Conservation (phyloP, 2,797 vertebrate species). For the Enteromius argenteus region DNA sequence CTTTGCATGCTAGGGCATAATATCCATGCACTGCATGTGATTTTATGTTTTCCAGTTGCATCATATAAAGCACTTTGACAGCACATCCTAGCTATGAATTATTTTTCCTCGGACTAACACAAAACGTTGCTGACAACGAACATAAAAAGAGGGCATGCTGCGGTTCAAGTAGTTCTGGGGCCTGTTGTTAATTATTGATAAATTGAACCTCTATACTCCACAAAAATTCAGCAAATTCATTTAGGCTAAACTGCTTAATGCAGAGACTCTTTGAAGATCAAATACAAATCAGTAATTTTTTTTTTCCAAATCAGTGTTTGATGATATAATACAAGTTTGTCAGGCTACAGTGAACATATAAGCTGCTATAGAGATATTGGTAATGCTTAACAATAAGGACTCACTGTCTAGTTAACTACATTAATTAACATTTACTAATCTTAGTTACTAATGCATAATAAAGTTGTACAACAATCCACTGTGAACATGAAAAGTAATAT, state of each 20-base stretch:
- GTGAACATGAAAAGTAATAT: background rate
- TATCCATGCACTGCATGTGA: constrained; percentile 24
- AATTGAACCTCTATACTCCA: background rate
- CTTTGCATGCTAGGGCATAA: constrained; percentile 40
- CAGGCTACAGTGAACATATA: background rate
- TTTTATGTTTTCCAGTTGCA: background rate
- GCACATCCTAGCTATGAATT: background rate
- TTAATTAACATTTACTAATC: background rate
- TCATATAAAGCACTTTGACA: constrained; percentile 21
- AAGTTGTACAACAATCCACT: background rate
- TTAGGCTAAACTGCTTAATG: background rate
- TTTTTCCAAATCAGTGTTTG: background rate
- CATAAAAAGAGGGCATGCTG: background rate
- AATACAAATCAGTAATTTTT: background rate
- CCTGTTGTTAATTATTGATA: background rate
- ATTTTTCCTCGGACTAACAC: background rate
- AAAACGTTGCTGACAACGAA: constrained; percentile 22
- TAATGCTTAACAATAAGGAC: too few relatives aligned
- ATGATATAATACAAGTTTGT: background rate
- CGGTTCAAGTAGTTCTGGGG: background rate
- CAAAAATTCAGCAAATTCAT: background rate
- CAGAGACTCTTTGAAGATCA: background rate
- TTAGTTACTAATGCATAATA: background rate
- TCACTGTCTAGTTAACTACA: background rate
- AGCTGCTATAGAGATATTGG: too few relatives aligned